These are phyloP conservation scores for Peromyscus leucopus DNA, from an alignment of 2,113 vertebrate species.

Conservation along the genomic window DNA sequence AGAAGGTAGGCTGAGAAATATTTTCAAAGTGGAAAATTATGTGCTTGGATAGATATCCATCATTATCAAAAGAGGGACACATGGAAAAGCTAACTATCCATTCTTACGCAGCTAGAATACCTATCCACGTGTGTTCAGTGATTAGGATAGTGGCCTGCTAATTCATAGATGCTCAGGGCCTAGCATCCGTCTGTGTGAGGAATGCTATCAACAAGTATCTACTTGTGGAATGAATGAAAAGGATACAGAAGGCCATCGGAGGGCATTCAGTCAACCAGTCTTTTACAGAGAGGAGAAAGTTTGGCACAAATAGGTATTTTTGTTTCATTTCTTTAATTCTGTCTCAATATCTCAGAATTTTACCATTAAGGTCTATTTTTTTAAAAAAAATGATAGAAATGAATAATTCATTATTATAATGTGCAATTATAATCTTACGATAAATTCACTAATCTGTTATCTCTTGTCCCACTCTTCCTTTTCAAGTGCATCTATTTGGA, in stretches of 20 bases:
- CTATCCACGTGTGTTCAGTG: not conserved
- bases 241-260: not conserved
- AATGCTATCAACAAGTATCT: not conserved
- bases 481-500: not conserved
- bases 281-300: not conserved
- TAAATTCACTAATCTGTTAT: constrained; percentile 10
- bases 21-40: not conserved
- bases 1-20: constrained; percentile 4
- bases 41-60: not conserved
- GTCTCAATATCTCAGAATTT: not conserved
- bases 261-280: not conserved
- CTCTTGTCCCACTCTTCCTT: not conserved
- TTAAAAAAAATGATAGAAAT: not conserved
- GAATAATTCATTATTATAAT: not conserved
- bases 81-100: not conserved
- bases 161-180: not conserved
- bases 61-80: not conserved
- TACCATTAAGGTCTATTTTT: constrained; percentile 12
- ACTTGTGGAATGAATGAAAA: constrained; percentile 1
- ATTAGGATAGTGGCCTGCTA: not conserved
- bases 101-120: not conserved
- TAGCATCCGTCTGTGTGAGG: not conserved
- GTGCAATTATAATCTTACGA: not conserved
- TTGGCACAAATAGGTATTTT: not conserved
- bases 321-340: not conserved